phyloP scores from a whole-genome alignment of 1,140 invertebrate genomes.

The Uloborus diversus region DNA sequence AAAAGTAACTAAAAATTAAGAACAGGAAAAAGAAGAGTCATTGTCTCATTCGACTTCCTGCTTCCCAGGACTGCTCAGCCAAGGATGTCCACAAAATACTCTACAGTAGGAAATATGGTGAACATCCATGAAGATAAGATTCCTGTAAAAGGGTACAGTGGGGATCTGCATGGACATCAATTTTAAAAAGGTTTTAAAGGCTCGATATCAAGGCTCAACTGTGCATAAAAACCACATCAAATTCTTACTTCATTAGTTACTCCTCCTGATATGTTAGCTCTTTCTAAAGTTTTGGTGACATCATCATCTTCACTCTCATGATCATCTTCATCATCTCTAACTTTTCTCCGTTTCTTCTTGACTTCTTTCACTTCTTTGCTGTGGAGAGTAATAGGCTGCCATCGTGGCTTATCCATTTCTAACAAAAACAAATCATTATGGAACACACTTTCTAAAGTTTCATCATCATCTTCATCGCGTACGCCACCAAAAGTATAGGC shows the following conservation, averaged over 20 bases:
- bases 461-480: conserved; percentile 78
- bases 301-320: conserved; percentile 63
- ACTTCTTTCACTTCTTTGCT: conserved; percentile 58
- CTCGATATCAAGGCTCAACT: too few species aligned
- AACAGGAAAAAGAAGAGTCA: too few species aligned
- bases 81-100: too few species aligned
- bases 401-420: conserved; percentile 79
- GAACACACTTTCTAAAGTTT: conserved; percentile 81
- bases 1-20: too few species aligned
- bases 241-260: background rate
- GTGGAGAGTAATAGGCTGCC: conserved; percentile 69
- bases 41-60: too few species aligned
- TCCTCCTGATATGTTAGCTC: background rate
- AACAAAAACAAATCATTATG: conserved; percentile 82
- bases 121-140: too few species aligned
- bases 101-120: too few species aligned
- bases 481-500: conserved; percentile 84
- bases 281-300: conserved; percentile 3
- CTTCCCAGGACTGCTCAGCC: too few species aligned
- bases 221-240: too few species aligned
- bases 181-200: too few species aligned
- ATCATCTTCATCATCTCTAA: conserved; percentile 63
- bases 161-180: too few species aligned
- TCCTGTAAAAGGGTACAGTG: too few species aligned
- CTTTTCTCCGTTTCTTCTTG: conserved; percentile 61